Conservation (phyloP, 2,113 vertebrate species). For the Hippocampus mohnikei region DNA sequence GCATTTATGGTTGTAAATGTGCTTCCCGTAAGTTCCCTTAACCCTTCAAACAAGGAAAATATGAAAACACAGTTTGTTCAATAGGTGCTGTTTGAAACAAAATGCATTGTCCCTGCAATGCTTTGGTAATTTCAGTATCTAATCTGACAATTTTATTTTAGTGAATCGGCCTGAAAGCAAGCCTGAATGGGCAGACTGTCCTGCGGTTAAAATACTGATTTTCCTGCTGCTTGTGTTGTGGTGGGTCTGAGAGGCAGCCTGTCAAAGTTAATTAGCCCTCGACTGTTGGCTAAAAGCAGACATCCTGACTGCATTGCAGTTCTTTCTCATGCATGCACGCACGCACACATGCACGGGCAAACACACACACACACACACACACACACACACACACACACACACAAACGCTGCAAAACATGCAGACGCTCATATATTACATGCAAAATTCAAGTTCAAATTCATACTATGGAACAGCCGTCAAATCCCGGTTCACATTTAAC, state of each 20-base stretch:
- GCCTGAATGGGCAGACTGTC: conserved; percentile 19
- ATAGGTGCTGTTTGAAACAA: not conserved
- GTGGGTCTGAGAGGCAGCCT: conserved; percentile 67
- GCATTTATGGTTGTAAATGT: not conserved
- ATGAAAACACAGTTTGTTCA: not conserved
- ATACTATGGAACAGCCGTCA: too few species aligned
- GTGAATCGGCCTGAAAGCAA: not conserved
- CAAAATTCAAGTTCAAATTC: not conserved
- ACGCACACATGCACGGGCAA: conserved; percentile 12
- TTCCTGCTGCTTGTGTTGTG: conserved; percentile 56
- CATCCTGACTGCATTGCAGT: conserved; percentile 54
- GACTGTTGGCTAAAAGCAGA: conserved; percentile 66
- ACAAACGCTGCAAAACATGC: conserved; percentile 10
- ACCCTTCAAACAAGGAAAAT: not conserved
- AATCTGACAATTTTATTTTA: conserved; percentile 5
- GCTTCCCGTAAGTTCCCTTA: not conserved
- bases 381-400: conserved; percentile 17
- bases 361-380: conserved; percentile 9
- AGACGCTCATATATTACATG: conserved; percentile 16
- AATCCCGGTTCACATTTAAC: too few species aligned
- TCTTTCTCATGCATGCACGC: conserved; percentile 27
- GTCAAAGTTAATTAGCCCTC: conserved; percentile 70
- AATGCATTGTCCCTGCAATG: not conserved
- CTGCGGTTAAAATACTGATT: conserved; percentile 43
- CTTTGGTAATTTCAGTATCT: not conserved